Conservation (phyloP, 2,113 vertebrate species). For the Stigmatopora nigra region DNA sequence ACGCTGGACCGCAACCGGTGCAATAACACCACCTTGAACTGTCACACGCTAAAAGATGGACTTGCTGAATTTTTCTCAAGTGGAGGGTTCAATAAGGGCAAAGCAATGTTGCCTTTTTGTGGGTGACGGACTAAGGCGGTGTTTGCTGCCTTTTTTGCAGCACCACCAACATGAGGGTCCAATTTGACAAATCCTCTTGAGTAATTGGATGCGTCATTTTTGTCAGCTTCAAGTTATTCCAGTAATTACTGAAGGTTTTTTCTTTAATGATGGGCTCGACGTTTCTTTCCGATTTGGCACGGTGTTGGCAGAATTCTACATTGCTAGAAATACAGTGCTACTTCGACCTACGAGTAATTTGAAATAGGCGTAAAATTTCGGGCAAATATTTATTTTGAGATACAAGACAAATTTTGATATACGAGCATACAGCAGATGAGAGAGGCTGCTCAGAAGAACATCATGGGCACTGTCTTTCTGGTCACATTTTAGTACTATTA, state of each 20-base stretch:
- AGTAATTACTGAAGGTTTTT: slow-evolving; percentile 1
- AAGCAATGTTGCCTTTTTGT: neutral
- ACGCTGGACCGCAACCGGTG: neutral
- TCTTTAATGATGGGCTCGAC: neutral
- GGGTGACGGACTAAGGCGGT: neutral
- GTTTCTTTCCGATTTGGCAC: neutral
- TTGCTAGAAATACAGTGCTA: too few relatives aligned
- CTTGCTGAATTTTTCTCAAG: neutral
- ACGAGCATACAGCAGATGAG: too few relatives aligned
- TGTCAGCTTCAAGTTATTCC: slow-evolving; percentile 6
- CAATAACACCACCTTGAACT: slow-evolving; percentile 8
- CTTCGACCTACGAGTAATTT: too few relatives aligned
- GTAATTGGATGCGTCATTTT: neutral
- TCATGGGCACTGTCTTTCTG: too few relatives aligned
- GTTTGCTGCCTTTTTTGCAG: neutral
- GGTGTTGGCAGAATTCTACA: too few relatives aligned
- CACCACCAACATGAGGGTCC: neutral
- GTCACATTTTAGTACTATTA: too few relatives aligned
- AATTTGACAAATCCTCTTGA: neutral
- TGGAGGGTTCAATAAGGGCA: neutral
- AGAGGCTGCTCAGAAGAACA: too few relatives aligned
- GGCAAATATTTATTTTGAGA: too few relatives aligned
- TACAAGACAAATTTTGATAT: too few relatives aligned
- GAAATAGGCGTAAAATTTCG: too few relatives aligned
- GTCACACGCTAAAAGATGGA: neutral